Evolutionary conservation across 92 coral and sea anemone genomes (phyloP).

Genomic region (Palythoa heliodiscus): DNA sequence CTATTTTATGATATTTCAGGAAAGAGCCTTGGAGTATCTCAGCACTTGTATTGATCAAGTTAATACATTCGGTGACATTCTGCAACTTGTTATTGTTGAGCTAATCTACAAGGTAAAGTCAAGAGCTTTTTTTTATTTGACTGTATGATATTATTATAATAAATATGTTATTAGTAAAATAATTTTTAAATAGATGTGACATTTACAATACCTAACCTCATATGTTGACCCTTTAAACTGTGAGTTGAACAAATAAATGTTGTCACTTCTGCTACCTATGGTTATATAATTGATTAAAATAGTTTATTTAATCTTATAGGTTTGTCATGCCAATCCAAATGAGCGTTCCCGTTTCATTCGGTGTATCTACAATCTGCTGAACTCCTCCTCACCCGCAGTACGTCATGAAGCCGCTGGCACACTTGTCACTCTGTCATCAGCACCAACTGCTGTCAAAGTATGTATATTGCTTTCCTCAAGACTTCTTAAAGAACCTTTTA

Average conservation of each 20-base stretch:
- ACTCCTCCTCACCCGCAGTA: slow-evolving; percentile 98
- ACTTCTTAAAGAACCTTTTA: no score
- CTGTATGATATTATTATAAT: no score
- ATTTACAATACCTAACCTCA: no score
- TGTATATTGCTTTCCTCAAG: neutral
- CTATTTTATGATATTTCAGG: slow-evolving; percentile 51
- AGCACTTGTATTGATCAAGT: slow-evolving; percentile 99
- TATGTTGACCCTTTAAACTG: no score
- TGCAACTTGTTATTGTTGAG: slow-evolving; percentile 97
- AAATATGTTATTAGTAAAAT: no score
- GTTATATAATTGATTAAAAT: neutral
- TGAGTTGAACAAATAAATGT: no score
- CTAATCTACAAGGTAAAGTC: slow-evolving; percentile 90
- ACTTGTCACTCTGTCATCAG: slow-evolving; percentile 94
- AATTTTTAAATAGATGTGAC: no score
- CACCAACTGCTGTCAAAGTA: slow-evolving; percentile 99
- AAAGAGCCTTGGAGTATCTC: slow-evolving; percentile 94
- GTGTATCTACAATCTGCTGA: slow-evolving; percentile 94
- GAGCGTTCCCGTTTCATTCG: slow-evolving; percentile 96
- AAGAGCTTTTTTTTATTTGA: neutral
- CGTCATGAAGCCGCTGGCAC: slow-evolving; percentile 99
- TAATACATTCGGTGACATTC: slow-evolving; percentile 96
- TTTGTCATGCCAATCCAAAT: slow-evolving; percentile 99
- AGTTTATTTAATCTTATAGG: slow-evolving; percentile 54
- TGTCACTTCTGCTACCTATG: no score